Percentiles rank a stretch among this genome's conserved stretches.
Conservation (phyloP, 2,113 vertebrate species). For the Bufo bufo region DNA sequence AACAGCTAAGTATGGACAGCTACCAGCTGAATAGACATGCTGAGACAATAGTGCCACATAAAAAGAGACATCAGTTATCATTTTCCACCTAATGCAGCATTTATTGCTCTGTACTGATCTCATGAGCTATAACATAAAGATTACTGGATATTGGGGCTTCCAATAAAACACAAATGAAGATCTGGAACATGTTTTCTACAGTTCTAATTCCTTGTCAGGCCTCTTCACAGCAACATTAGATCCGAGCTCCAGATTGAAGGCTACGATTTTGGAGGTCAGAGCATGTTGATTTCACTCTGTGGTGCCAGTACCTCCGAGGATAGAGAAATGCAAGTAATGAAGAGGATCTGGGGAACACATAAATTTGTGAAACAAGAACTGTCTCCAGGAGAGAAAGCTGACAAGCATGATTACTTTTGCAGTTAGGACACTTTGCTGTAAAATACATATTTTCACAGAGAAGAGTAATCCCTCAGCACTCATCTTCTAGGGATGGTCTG, state of each 20-base stretch:
- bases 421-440: not conserved
- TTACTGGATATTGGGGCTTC: conserved; percentile 3
- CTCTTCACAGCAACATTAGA: not conserved
- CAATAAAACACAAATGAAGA: conserved; percentile 32
- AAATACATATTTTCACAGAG: not conserved
- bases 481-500: not conserved
- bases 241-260: not conserved
- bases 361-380: conserved; percentile 42
- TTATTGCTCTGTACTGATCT: conserved; percentile 36
- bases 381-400: conserved; percentile 27
- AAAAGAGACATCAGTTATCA: conserved; percentile 10
- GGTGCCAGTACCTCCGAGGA: conserved; percentile 37
- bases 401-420: conserved; percentile 39
- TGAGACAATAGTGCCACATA: not conserved
- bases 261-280: conserved; percentile 31
- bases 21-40: not conserved
- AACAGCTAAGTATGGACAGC: not conserved
- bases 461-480: not conserved
- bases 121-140: not conserved
- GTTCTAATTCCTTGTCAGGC: conserved; percentile 19
- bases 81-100: not conserved
- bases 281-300: conserved; percentile 8
- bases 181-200: not conserved
- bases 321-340: conserved; percentile 44
- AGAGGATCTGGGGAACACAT: conserved; percentile 20